Evolutionary conservation across 64 coral and sea anemone genomes (phyloP).

Genomic region (Montipora sp.): DNA sequence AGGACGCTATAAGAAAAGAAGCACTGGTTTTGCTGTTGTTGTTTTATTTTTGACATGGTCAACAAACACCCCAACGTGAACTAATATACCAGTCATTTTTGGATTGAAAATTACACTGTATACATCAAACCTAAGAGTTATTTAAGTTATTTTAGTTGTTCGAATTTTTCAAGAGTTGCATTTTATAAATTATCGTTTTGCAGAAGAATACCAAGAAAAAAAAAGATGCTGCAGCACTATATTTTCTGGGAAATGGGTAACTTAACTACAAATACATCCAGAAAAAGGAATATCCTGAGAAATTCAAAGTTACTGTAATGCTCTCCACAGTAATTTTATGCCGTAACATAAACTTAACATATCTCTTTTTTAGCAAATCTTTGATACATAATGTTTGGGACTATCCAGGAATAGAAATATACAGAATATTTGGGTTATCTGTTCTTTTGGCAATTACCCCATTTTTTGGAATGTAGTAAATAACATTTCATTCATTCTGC

Average conservation of each 20-base stretch:
- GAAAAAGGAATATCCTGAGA: neutral
- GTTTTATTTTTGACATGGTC: neutral
- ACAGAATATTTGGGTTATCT: no score
- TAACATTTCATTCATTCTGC: no score
- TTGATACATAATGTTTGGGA: neutral
- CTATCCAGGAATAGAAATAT: no score
- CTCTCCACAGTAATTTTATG: neutral
- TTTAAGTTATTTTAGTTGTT: slow-evolving; percentile 54
- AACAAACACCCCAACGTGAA: neutral
- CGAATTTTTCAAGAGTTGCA: slow-evolving; percentile 41
- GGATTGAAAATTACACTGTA: neutral
- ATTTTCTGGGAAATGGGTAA: slow-evolving; percentile 34
- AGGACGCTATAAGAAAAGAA: neutral
- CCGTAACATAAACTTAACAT: neutral
- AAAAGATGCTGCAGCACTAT: neutral
- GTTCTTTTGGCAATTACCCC: no score
- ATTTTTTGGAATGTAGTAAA: no score
- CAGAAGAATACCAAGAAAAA: neutral
- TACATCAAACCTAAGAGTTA: neutral
- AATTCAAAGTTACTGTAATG: neutral
- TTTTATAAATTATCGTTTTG: slow-evolving; percentile 43
- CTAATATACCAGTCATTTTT: neutral
- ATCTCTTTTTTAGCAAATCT: neutral
- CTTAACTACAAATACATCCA: neutral
- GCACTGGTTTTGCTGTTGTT: neutral